phyloP scores from a whole-genome alignment of 64 coral and sea anemone genomes.

The Actinia tenebrosa region DNA sequence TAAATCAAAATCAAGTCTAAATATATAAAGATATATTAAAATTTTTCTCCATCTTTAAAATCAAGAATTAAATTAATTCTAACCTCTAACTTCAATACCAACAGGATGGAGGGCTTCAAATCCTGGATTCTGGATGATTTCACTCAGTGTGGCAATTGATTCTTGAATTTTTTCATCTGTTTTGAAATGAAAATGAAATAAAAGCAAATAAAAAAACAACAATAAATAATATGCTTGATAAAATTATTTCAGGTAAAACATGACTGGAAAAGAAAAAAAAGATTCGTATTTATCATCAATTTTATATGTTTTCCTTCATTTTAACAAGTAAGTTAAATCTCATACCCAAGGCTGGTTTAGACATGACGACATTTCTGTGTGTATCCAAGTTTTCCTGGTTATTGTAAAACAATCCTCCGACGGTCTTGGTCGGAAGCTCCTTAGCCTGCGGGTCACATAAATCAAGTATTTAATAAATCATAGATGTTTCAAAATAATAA shows the following conservation, averaged over 20 bases:
- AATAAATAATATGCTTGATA: background rate
- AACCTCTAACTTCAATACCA: slow-evolving; percentile 63
- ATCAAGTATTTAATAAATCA: background rate
- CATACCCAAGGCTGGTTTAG: slow-evolving; percentile 58
- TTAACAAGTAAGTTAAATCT: background rate
- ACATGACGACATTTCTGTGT: slow-evolving; percentile 68
- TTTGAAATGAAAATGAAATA: background rate
- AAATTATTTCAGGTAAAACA: background rate
- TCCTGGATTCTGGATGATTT: slow-evolving; percentile 39
- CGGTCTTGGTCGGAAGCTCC: slow-evolving; percentile 61
- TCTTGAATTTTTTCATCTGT: slow-evolving; percentile 84
- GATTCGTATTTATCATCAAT: too few relatives aligned
- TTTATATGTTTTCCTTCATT: too few relatives aligned
- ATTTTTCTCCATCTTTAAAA: background rate
- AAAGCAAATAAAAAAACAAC: background rate
- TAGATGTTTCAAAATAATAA: background rate
- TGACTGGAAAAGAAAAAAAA: too few relatives aligned
- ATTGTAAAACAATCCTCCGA: slow-evolving; percentile 63
- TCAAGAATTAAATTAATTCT: background rate
- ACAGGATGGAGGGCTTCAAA: slow-evolving; percentile 48
- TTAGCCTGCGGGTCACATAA: slow-evolving; percentile 34
- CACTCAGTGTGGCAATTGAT: slow-evolving; percentile 37
- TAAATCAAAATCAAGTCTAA: background rate
- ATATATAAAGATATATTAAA: background rate
- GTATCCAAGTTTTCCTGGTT: slow-evolving; percentile 62